Evolutionary conservation across 2,888 invertebrate genomes (phyloP), one percentile per base, ranked within the genome.

Genomic region (Lydus trimaculatus): DNA sequence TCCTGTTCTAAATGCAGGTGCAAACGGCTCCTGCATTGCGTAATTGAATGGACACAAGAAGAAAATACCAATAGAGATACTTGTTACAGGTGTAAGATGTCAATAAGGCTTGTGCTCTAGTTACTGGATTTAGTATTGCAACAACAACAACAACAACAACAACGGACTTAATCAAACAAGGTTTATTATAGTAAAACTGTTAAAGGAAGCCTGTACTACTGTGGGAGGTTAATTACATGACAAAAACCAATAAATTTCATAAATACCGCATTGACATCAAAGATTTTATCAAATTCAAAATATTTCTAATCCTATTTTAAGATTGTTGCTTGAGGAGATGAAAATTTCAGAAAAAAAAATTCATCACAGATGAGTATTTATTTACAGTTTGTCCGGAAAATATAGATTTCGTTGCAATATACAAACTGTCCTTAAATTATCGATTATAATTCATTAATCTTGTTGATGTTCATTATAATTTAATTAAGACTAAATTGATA

Each of bases 61-160:
- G 66, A 48, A 65, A 67, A 72, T 67, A 66, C 60, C 58, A 62
- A 61, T 61, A 61, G 52, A 23, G n/a, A n/a, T 20, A 52, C 52
- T 52, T 23, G 63, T 39, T 70, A 73, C 74, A 75, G 74, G 74
- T 74, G 75, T 74, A 70, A 70, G 67, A 65, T 72, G 73, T 71
- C 74, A 71, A 73, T 73, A 75, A 73, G 71, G 73, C 65, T 58
- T 73, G 56, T 56, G 73, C 70, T 73, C 73, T 63, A 75, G 72
- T 72, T 75, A 72, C 73, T 70, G 61, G 62, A 65, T 72, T 67
- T 69, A 69, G 72, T 52, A 65, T 28, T 65, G 63, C 58, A 33
- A 43, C 58, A 61, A 56, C 28, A 60, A 48, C 25, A 39, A 39
- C 15, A 39, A 39, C n/a, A 39, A n/a, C 39, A 39, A 39, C 15